Evolutionary conservation across 2,113 vertebrate genomes (phyloP).

Genomic region (cattle (Bos taurus)): ARS-UCD2.0 NC_037350.1:9670501-9671000

Average conservation of each 20-base stretch:
- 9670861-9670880: neutral
- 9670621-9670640: conserved; percentile 15
- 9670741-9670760: neutral
- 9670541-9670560: neutral
- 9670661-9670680: neutral
- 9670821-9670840: neutral
- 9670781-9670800: neutral
- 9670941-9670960: neutral
- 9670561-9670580: conserved; percentile 9
- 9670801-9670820: neutral
- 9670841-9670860: neutral
- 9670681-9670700: neutral
- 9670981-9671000: neutral
- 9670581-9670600: conserved; percentile 4
- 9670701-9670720: neutral
- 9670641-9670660: neutral
- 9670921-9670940: conserved; percentile 3
- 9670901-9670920: neutral
- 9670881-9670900: neutral
- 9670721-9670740: neutral
- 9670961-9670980: neutral
- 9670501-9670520: neutral
- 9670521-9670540: conserved; percentile 29
- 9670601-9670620: neutral
- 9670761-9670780: neutral